Evolutionary conservation across 2,113 vertebrate genomes (phyloP).

Genomic region (Toxotes jaculatrix): DNA sequence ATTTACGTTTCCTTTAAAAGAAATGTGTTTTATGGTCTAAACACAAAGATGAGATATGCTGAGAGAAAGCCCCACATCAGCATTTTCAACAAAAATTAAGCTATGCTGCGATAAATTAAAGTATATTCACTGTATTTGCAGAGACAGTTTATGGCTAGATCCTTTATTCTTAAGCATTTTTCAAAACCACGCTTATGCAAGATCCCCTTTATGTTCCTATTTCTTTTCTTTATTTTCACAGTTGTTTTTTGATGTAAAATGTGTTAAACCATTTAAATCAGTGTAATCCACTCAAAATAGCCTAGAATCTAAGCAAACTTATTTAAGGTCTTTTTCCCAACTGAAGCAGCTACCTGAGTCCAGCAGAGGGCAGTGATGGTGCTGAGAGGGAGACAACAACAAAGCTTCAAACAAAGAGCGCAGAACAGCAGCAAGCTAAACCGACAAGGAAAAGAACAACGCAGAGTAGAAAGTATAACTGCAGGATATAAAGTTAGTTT

Average conservation of each 20-base stretch:
- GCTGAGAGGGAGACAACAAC: too few relatives aligned
- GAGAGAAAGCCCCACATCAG: too few relatives aligned
- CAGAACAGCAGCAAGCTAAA: too few relatives aligned
- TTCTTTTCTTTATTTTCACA: background rate
- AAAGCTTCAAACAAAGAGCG: too few relatives aligned
- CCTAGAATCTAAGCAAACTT: too few relatives aligned
- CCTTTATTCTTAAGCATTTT: background rate
- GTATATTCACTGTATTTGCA: background rate
- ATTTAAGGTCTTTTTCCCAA: too few relatives aligned
- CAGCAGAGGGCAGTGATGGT: too few relatives aligned
- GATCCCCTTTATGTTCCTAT: background rate
- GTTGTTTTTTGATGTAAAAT: constrained; percentile 5
- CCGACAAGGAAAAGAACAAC: too few relatives aligned
- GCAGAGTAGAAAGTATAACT: too few relatives aligned
- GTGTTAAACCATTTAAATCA: constrained; percentile 55
- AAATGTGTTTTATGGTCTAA: background rate
- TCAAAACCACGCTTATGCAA: background rate
- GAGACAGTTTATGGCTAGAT: background rate
- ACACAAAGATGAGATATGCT: background rate
- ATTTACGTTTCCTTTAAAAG: background rate
- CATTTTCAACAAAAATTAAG: background rate
- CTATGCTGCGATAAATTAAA: background rate
- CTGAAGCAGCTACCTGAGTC: too few relatives aligned
- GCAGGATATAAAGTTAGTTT: too few relatives aligned
- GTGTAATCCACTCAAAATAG: background rate